Evolutionary conservation across 2,888 invertebrate species (phyloP), one percentile per base, ranked within the genome.

Genomic region (Xylota sylvarum): DNA sequence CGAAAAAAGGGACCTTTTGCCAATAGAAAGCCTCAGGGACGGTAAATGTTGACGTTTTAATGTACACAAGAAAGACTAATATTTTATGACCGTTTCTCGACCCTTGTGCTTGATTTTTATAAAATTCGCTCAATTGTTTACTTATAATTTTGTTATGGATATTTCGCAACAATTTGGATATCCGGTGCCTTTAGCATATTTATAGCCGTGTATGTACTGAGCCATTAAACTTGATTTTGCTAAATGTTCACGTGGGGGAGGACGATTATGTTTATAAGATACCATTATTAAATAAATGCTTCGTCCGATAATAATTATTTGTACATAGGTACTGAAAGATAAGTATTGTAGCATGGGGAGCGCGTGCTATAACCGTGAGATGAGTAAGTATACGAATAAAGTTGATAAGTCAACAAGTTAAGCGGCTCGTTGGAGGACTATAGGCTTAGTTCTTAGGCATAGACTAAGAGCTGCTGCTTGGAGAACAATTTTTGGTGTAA

Each of bases 1-100:
- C 14, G 19, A 14, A 5, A 40, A 23, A 37, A 32, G 6, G 46
- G 56, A 30, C 40, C 19, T 32, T 55, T 74, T 70, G 17, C 43
- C 19, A 43, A 55, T 30, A 46, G 14, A 43, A 46, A 17, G 65
- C 46, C 74, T 14, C 17, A 6, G 37, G 27, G 46, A 19, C 14
- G 23, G 62, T 1, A 74, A 74, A 52, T 55, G 64, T 74, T 74
- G 64, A 64, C 74, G 52, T 74, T 74, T 64, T 74, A 74, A 74
- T 72, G 40, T 43, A 52, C 73, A 64, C 73, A 62, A 62, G 50
- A 43, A 74, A 55, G 52, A 64, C 62, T 52, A 64, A 74, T 55
- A 74, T 74, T 76, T 67, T 56, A 65, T 56, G 35, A 48, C 48
- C 23, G 46, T 60, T 46, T 56, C 32, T 32, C 9, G 52, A n/a